A percentile compares a stretch with the other conserved stretches of the same genome.
These are phyloP conservation scores for Lomographa bimaculata DNA, from an alignment of 2,888 invertebrate species.

Conservation along the genomic window DNA sequence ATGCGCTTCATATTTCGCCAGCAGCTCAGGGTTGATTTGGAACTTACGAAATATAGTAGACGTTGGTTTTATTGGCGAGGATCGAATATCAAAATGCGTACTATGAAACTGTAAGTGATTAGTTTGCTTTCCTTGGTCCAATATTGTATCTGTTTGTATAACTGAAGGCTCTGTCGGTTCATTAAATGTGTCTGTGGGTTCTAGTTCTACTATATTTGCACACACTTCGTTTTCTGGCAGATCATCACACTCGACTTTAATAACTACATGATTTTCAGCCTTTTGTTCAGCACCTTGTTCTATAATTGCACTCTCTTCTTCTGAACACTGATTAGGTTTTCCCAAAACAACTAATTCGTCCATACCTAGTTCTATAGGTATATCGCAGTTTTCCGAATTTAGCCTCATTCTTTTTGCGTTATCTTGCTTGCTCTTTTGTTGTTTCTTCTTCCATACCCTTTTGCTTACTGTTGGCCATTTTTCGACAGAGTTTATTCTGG, in stretches of 20 bases:
- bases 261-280: constrained; percentile 28
- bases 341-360: constrained; percentile 44
- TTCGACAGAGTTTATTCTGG: constrained; percentile 60
- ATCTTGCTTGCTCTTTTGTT: constrained; percentile 45
- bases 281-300: constrained; percentile 29
- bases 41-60: constrained; percentile 70
- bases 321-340: constrained; percentile 12
- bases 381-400: constrained; percentile 48
- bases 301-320: constrained; percentile 30
- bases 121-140: constrained; percentile 41
- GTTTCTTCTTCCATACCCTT: constrained; percentile 61
- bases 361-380: constrained; percentile 51
- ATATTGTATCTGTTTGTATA: constrained; percentile 19
- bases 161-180: constrained; percentile 5
- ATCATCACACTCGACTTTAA: constrained; percentile 23
- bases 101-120: constrained; percentile 64
- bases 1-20: constrained; percentile 64
- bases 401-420: constrained; percentile 61
- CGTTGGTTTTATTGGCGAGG: constrained; percentile 73
- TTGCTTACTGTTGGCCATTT: constrained; percentile 65
- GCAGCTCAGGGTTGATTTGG: constrained; percentile 67
- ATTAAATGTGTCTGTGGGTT: constrained; percentile 6
- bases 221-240: constrained; percentile 10
- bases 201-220: constrained; percentile 13
- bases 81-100: constrained; percentile 73